Conservation (phyloP, 2,113 vertebrate genomes). For the Ptilorrhoa leucosticta region DNA sequence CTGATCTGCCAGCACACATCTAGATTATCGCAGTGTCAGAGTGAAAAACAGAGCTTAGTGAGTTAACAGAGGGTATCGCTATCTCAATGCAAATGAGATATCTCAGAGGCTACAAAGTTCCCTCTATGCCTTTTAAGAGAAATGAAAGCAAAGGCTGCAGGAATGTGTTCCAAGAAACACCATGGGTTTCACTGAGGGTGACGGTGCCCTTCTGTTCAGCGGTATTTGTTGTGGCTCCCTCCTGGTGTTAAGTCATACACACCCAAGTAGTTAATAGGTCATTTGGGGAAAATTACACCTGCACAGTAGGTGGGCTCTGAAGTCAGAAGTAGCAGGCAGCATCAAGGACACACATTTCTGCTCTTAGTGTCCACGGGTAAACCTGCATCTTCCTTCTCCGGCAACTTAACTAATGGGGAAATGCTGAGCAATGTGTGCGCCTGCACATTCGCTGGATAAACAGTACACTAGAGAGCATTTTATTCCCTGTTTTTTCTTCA, state of each 20-base stretch:
- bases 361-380: fast-evolving
- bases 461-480: fast-evolving
- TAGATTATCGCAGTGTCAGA: neutral
- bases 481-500: neutral
- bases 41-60: neutral
- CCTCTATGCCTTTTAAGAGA: neutral
- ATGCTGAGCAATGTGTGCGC: neutral
- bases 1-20: neutral
- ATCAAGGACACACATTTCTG: neutral
- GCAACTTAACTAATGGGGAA: neutral
- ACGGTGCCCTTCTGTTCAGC: fast-evolving
- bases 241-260: neutral
- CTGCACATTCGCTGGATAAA: neutral
- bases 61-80: neutral
- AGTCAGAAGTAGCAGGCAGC: neutral
- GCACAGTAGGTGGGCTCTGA: neutral
- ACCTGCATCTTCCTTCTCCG: neutral
- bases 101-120: neutral
- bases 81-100: neutral
- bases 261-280: neutral
- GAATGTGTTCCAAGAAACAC: neutral
- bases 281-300: neutral
- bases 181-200: neutral
- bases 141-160: neutral
- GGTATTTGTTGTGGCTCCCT: neutral